phyloP scores from a whole-genome alignment of 2,113 vertebrate species.

The Myiozetetes cayanensis region DNA sequence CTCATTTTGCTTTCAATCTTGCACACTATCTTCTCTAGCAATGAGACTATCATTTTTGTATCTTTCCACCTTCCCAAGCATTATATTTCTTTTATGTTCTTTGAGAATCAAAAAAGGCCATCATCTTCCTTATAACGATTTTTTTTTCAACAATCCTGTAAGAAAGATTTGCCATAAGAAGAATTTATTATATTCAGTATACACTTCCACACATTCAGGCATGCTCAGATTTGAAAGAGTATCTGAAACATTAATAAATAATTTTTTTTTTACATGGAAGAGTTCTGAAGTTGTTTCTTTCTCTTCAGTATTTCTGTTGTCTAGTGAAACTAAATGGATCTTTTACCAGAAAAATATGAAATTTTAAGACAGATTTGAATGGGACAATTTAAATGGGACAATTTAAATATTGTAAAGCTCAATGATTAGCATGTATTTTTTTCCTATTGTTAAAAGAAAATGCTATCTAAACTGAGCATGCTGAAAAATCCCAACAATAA shows the following conservation, averaged over 20 bases:
- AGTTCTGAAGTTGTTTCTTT: neutral
- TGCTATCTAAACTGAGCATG: neutral
- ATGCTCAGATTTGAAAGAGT: neutral
- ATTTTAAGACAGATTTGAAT: neutral
- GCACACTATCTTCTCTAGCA: neutral
- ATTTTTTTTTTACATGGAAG: neutral
- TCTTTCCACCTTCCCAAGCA: neutral
- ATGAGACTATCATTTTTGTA: neutral
- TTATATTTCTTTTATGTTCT: neutral
- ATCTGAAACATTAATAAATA: neutral
- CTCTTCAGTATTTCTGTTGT: neutral
- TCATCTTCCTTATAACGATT: neutral
- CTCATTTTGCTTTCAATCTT: slow-evolving; percentile 4
- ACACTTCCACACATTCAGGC: neutral
- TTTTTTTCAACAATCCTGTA: neutral
- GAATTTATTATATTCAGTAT: neutral
- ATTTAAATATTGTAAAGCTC: neutral
- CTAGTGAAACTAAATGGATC: neutral
- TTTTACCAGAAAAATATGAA: neutral
- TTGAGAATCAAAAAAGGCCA: neutral
- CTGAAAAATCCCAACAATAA: neutral
- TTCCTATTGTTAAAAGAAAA: neutral
- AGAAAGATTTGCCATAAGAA: neutral
- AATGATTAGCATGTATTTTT: neutral
- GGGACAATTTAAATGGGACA: neutral